These are phyloP conservation scores for Nanger granti DNA, from an alignment of 2,113 vertebrate genomes.

Conservation along the genomic window DNA sequence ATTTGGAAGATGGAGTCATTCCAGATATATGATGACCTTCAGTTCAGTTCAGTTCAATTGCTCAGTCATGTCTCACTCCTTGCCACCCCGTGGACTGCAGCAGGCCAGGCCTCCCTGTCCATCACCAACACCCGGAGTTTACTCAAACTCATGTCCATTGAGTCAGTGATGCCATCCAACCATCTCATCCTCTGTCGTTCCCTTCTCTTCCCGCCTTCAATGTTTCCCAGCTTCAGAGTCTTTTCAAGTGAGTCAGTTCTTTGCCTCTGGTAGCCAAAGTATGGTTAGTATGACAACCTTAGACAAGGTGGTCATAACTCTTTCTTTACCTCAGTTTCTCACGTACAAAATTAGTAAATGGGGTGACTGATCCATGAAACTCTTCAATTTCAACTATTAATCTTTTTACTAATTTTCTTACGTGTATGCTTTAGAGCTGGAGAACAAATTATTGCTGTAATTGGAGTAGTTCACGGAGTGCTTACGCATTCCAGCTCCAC, in stretches of 20 bases:
- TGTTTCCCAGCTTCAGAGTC: background rate
- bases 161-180: no score
- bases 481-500: background rate
- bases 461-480: background rate
- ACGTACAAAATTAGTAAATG: background rate
- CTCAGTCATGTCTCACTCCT: no score
- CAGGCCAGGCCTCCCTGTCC: no score
- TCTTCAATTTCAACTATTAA: background rate
- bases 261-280: background rate
- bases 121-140: no score
- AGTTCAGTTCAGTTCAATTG: no score
- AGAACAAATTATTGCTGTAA: background rate
- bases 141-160: no score
- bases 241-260: background rate
- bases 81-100: no score
- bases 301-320: background rate
- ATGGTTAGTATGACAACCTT: background rate
- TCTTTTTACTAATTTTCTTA: background rate
- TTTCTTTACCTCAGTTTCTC: background rate
- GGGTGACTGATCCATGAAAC: background rate
- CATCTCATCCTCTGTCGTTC: background rate
- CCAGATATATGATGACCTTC: background rate
- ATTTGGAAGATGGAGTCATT: background rate
- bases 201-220: accelerated
- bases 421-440: background rate